Conservation (phyloP, 2,113 vertebrate species). For the Sceloporus undulatus region DNA sequence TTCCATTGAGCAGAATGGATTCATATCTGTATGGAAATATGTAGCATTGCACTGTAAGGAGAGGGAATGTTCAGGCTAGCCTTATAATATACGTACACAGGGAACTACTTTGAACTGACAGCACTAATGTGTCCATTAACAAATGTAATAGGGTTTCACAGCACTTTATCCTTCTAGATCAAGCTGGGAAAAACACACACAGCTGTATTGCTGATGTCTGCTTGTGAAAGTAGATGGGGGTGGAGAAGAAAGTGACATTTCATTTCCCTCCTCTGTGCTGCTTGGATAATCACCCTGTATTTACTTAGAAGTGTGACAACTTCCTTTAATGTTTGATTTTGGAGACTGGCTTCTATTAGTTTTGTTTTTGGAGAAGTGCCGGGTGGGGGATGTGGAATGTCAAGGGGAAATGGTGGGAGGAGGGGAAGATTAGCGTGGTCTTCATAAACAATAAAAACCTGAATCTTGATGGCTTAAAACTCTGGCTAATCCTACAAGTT, state of each 20-base stretch:
- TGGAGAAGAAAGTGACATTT: constrained; percentile 55
- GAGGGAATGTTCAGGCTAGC: constrained; percentile 26
- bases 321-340: constrained; percentile 51
- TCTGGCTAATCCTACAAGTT: constrained; percentile 72
- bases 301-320: constrained; percentile 51
- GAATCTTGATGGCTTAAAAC: constrained; percentile 68
- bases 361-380: constrained; percentile 26
- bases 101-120: neutral
- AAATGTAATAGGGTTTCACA: constrained; percentile 45
- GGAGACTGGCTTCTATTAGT: constrained; percentile 9
- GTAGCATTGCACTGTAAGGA: neutral
- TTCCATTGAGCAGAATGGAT: neutral
- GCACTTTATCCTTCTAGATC: constrained; percentile 49
- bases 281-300: constrained; percentile 44
- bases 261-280: constrained; percentile 21
- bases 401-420: constrained; percentile 18
- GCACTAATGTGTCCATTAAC: constrained; percentile 57
- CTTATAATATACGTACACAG: neutral
- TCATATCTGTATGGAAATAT: neutral
- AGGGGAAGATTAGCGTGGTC: constrained; percentile 62
- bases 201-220: constrained; percentile 28
- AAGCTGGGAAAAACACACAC: constrained; percentile 5
- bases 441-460: constrained; percentile 66
- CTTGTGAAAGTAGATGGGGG: constrained; percentile 18
- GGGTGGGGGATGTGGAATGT: neutral